Evolutionary conservation across 2,113 vertebrate genomes (phyloP), one percentile per base, ranked within the genome.

Genomic region (Embiotoca jacksoni): DNA sequence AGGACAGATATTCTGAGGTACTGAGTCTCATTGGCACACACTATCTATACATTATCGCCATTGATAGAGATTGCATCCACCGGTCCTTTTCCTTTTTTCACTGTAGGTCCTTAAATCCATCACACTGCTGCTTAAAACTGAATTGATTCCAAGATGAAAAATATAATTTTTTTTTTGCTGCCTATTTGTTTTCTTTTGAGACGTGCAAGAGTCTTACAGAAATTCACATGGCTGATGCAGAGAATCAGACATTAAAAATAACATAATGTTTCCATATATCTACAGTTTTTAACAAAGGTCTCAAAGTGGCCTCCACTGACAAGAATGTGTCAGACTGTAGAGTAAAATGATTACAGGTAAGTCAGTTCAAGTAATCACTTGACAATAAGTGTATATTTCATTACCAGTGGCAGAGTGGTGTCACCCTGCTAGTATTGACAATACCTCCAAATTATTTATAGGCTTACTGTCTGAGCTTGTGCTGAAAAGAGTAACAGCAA

Each of bases 81-180:
- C 46, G 13, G 52, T 56, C 44, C 4, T 50, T 82, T 62, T 52
- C n/a, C 59, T 31, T 70, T 30, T 61, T 31, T 73, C 41, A n/a
- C 9, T 37, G 32, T 36, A 36, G 31, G 23, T 2, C 6, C 5
- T 52, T 16, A 5, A 11, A 3, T 64, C 47, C 72, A 30, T 49
- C 37, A 37, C 59, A 61, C 3, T 4, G 2, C 33, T 64, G 36
- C 14, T 61, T 44, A 53, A 73, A 52, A 7, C 30, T 16, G 30
- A 16, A 54, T 52, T 32, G 35, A 41, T 9, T 41, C 39, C 39
- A 41, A 41, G 13, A 44, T 44, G 10, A 44, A 44, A 13, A 44
- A 44, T 44, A 23, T 13, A 44, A 3, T 44, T 44, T 4, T 3
- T 44, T 4, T 3, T 44, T 3, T 41, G 39, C 39, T 41, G 10